Base-by-base conservation (phyloP, 2,797 vertebrate genomes). In the Antrozous pallidus region DNA sequence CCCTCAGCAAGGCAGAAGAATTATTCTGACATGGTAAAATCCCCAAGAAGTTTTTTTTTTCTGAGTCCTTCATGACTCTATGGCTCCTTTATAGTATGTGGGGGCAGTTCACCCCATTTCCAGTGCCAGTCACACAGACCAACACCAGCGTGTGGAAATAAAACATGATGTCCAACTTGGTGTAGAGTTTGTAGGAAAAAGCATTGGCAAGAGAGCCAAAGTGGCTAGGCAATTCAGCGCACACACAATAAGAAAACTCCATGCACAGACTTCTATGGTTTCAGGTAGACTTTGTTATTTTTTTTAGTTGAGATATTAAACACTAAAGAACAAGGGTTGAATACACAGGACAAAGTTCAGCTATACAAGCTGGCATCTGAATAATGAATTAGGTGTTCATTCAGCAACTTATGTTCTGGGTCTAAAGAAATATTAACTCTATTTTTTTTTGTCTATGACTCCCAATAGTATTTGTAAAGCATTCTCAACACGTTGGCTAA, bases 401-500 rank as follows among this genome's bases (percentile, higher is more conserved):
- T 16, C 71, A 42, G 22, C 73, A 96, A 92, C 33, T 94, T 97
- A 75, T 79, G 56, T 78, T 83, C 54, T 96, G 31, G 42, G 56
- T 87, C 80, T 94, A 88, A 96, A 93, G 90, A 96, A 91, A 95
- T 82, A 85, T 36, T 47, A 93, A 94, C 40, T 87, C 14, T 80
- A 49, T 81, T 61, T 26, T 84, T 84, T 79, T 96, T 95, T 94
- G 88, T 86, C 88, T 95, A 24, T 18, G 4, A 90, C 61, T 95
- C 38, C 61, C 75, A 96, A 88, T 67, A 92, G 88, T 82, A 95
- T 78, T 97, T 91, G 86, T 47, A 86, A 97, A 94, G 63, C 88
- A 96, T 94, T 97, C 85, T 94, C 73, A 94, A 81, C 91, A 96
- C 96, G 69, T 94, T 84, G 74, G 95, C 97, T 93, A 93, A 97